Conservation (phyloP, 2,113 vertebrate species). For the Heterochromis multidens region DNA sequence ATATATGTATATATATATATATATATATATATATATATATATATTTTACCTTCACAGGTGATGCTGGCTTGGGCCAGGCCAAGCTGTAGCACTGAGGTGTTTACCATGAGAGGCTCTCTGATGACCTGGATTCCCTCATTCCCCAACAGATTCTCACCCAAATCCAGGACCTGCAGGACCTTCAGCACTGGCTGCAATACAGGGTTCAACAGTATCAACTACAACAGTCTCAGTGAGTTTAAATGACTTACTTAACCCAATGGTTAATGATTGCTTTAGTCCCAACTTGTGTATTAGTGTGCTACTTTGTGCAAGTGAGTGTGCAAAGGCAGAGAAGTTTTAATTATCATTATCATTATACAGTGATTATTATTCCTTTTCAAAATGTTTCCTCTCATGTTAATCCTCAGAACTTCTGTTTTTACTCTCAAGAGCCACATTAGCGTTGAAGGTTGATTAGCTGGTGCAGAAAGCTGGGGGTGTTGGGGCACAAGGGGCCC, state of each 20-base stretch:
- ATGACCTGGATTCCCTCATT: slow-evolving; percentile 69
- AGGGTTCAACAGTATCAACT: neutral
- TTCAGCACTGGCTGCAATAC: slow-evolving; percentile 64
- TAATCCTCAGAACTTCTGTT: slow-evolving; percentile 53
- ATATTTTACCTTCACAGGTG: slow-evolving; percentile 73
- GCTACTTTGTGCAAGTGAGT: neutral
- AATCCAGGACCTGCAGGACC: slow-evolving; percentile 69
- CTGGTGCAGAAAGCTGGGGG: slow-evolving; percentile 56
- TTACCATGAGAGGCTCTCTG: slow-evolving; percentile 71
- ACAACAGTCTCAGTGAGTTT: neutral
- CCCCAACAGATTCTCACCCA: slow-evolving; percentile 67
- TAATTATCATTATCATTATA: slow-evolving; percentile 31
- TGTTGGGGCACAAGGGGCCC: slow-evolving; percentile 48
- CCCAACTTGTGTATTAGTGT: neutral
- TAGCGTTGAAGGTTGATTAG: slow-evolving; percentile 70
- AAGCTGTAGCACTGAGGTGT: slow-evolving; percentile 64
- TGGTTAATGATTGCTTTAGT: neutral
- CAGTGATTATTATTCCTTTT: slow-evolving; percentile 39
- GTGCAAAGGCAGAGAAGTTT: slow-evolving; percentile 4
- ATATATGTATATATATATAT: too few species aligned
- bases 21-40: neutral
- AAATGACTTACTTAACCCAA: neutral
- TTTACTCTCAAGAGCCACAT: slow-evolving; percentile 67
- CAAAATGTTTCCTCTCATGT: slow-evolving; percentile 47
- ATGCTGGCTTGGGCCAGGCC: slow-evolving; percentile 59